Evolutionary conservation across 2,888 invertebrate genomes (phyloP).

Genomic region (Platycheirus albimanus): DNA sequence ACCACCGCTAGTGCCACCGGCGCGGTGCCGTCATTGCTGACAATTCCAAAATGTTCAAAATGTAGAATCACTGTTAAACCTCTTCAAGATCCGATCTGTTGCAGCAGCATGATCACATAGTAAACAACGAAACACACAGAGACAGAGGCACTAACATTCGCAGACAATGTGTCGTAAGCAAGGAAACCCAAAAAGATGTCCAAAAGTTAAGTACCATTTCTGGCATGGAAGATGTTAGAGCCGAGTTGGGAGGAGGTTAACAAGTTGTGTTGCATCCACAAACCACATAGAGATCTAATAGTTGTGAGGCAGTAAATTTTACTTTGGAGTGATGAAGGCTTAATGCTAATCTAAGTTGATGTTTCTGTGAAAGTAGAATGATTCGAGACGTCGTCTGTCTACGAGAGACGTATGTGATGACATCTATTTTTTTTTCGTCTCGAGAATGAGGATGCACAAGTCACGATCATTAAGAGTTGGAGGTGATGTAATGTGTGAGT

Average conservation of each 20-base stretch:
- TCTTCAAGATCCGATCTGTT: conserved; percentile 20
- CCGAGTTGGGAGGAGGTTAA: not conserved
- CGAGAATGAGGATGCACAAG: conserved; percentile 37
- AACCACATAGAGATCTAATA: too few species aligned
- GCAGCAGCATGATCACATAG: conserved; percentile 27
- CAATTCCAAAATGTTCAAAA: conserved; percentile 28
- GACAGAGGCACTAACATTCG: not conserved
- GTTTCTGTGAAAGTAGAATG: conserved; percentile 10
- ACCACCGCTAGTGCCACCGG: too few species aligned
- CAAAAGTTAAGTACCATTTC: not conserved
- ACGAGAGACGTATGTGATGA: conserved; percentile 19
- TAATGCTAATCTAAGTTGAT: conserved; percentile 38
- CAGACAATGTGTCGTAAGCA: conserved; percentile 30
- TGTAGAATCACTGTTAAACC: conserved; percentile 19
- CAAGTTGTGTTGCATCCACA: conserved; percentile 17
- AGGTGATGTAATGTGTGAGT: conserved; percentile 33
- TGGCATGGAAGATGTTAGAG: not conserved
- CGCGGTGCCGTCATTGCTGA: too few species aligned
- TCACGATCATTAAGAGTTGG: conserved; percentile 46
- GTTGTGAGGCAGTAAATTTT: conserved; percentile 16
- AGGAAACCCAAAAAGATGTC: conserved; percentile 32
- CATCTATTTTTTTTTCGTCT: conserved; percentile 40
- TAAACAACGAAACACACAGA: not conserved
- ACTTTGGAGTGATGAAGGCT: conserved; percentile 41
- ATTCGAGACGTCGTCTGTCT: conserved; percentile 12